Base-by-base conservation (phyloP, 1,140 invertebrate species). In the Brachionus paranguensis region DNA sequence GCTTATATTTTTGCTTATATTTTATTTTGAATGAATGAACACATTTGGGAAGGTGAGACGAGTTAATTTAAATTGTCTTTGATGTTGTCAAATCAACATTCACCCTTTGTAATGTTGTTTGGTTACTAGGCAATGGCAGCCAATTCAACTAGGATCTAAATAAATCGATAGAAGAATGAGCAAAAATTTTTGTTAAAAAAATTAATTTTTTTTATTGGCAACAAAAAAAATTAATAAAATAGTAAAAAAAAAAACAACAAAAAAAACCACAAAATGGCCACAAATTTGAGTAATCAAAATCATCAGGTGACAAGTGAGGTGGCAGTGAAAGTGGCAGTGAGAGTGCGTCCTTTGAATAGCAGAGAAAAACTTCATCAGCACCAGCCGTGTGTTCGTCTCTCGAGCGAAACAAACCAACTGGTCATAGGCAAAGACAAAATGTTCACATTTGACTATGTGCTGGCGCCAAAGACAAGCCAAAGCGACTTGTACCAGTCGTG, bases 391-490 rank as follows among this genome's bases (percentile, higher is more conserved):
- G 86, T 89, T 17, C 83, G 86, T 43, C 83, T 88, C 1, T 84
- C 86, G 68, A 86, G 84, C 17, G 85, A 85, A 17, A 86, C 86
- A 64, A 90, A 88, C 94, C 96, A 98, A 88, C 93, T 99, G n/a
- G 91, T 96, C 1, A 91, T 99, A 7, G 96, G 96, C 65, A 93
- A 94, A 17, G 96, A 98, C 89, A 92, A 93, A 86, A 90, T 92
- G 0, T 97, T 96, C 86, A 96, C 95, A 1, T 98, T 93, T 88
- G 96, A 97, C 88, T 92, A 94, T 90, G 94, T 95, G 0, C 94
- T 96, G 86, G 90, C 92, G 78, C 90, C 92, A 41, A 90, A 92
- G 47, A 90, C 92, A 14, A 90, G 89, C 1, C 95, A 97, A 87
- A 90, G 92, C 33, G 90, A 92, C 41, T 91, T 97, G 78, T 97